Evolutionary conservation across 1,140 invertebrate genomes (phyloP).

Genomic region (Agrypnia vestita): DNA sequence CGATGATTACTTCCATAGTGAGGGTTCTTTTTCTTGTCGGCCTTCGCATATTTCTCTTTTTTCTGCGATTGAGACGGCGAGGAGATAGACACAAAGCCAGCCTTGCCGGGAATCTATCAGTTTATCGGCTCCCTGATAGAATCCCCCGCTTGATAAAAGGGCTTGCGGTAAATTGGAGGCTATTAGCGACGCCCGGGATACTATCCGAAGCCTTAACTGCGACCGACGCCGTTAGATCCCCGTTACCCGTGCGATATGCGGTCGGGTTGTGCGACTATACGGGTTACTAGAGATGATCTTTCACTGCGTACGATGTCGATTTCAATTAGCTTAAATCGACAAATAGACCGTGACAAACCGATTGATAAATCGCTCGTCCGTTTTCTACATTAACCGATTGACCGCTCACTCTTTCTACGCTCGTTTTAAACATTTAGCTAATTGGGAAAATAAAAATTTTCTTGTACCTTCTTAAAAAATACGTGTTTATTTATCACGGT

Average conservation of each 20-base stretch:
- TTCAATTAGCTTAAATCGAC: conserved; percentile 20
- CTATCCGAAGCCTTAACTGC: conserved; percentile 34
- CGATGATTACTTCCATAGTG: conserved; percentile 37
- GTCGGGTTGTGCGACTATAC: conserved; percentile 29
- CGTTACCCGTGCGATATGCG: conserved; percentile 39
- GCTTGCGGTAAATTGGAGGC: conserved; percentile 56
- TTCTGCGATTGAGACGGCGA: conserved; percentile 31
- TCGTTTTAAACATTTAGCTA: too few relatives aligned
- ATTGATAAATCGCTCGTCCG: background rate
- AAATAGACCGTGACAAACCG: background rate
- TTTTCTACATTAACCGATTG: too few relatives aligned
- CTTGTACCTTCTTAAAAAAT: too few relatives aligned
- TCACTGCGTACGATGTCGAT: conserved; percentile 8
- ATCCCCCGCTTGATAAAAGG: conserved; percentile 57
- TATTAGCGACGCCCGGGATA: conserved; percentile 47
- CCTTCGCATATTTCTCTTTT: conserved; percentile 53
- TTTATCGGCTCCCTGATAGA: conserved; percentile 59
- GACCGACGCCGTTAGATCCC: conserved; percentile 39
- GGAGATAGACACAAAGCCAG: conserved; percentile 50
- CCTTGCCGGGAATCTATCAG: conserved; percentile 60
- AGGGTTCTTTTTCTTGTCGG: conserved; percentile 31
- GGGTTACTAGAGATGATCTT: conserved; percentile 33
- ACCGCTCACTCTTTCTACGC: too few relatives aligned
- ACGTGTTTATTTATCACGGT: too few relatives aligned
- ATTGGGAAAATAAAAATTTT: too few relatives aligned